A percentile compares a stretch with the other conserved stretches of the same genome.
These are phyloP conservation scores for Macrobrachium rosenbergii DNA, from an alignment of 1,140 invertebrate species.

Conservation along the genomic window DNA sequence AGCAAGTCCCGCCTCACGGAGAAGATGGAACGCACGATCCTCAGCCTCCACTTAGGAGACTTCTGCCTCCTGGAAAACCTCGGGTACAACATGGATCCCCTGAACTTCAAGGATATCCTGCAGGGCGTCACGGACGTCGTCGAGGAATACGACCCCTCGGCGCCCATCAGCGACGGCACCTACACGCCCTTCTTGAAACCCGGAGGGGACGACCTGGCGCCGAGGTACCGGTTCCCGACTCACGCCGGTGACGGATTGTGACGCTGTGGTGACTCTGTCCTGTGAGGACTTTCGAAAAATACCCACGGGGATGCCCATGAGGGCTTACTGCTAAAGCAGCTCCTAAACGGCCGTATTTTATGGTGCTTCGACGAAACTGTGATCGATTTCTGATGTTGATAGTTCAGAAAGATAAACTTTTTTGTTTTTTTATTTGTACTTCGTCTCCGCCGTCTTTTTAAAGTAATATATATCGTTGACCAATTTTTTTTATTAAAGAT, in stretches of 20 bases:
- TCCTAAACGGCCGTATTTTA: no score
- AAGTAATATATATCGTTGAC: no score
- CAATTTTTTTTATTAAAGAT: no score
- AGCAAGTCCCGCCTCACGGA: conserved; percentile 86
- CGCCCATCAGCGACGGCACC: background rate
- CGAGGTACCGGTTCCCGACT: no score
- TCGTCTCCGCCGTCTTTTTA: no score
- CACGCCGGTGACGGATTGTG: no score
- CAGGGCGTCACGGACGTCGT: conserved; percentile 82
- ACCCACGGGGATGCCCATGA: no score
- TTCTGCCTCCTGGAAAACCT: conserved; percentile 96
- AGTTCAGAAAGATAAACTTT: no score
- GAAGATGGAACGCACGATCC: conserved; percentile 89
- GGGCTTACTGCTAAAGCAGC: no score
- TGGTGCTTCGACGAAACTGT: no score
- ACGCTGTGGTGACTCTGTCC: background rate
- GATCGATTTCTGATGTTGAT: no score
- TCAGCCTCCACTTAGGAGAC: conserved; percentile 90
- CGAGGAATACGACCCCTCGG: conserved; percentile 12
- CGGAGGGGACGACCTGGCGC: background rate
- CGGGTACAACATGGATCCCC: conserved; percentile 92
- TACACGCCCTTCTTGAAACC: background rate
- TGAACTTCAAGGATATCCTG: conserved; percentile 91
- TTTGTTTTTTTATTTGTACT: no score
- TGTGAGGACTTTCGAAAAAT: background rate